A percentile compares a stretch with the other conserved stretches of the same genome.
phyloP scores from a whole-genome alignment of 2,113 vertebrate genomes.

The Trochalopteron elliotii region DNA sequence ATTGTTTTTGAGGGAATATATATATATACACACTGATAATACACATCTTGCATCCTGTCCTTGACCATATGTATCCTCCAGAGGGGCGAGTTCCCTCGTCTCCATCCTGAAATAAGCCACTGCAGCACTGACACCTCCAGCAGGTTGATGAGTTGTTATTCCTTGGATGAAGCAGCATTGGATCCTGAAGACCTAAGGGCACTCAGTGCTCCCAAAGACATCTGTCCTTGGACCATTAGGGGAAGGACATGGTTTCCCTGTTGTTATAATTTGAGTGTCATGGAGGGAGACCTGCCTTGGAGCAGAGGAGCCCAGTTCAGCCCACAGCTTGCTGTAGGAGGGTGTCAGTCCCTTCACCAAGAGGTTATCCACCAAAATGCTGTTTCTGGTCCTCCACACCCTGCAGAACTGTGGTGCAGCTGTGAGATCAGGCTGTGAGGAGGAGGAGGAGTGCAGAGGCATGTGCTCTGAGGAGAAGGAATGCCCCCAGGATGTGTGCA shows the following conservation, averaged over 20 bases:
- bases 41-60: neutral
- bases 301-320: neutral
- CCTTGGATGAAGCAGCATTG: neutral
- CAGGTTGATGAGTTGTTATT: neutral
- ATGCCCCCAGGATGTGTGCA: neutral
- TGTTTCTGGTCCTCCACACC: neutral
- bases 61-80: neutral
- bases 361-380: neutral
- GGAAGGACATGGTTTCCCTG: neutral
- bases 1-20: conserved; percentile 19
- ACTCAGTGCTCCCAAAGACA: neutral
- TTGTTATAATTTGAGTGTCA: fast-evolving
- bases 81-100: fast-evolving
- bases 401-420: neutral
- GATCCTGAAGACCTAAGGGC: neutral
- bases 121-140: fast-evolving
- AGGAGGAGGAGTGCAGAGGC: neutral
- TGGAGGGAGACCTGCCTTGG: neutral
- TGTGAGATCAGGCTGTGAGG: neutral
- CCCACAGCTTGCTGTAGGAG: fast-evolving
- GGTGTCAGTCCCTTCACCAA: neutral
- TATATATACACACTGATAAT: neutral
- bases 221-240: neutral
- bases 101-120: neutral
- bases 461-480: neutral